Percentiles rank a stretch among this genome's conserved stretches.
These are phyloP conservation scores for Megalops atlanticus DNA, from an alignment of 2,113 vertebrate species.

Conservation along the genomic window DNA sequence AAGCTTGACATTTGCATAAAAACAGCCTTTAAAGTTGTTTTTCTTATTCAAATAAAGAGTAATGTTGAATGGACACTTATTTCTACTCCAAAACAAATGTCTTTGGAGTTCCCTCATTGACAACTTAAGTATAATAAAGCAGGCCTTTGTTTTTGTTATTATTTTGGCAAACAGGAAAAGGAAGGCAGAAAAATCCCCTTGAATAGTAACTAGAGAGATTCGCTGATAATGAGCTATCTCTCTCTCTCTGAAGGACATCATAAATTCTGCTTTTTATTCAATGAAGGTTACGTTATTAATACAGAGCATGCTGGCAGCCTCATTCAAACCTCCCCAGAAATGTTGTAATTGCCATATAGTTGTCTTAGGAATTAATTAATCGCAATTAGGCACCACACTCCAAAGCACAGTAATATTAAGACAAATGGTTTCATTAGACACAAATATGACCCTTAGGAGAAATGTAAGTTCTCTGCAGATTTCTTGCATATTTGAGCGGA, in stretches of 20 bases:
- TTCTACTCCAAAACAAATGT: constrained; percentile 61
- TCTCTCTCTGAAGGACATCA: constrained; percentile 51
- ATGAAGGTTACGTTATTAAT: constrained; percentile 70
- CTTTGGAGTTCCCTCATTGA: constrained; percentile 60
- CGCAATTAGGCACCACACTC: constrained; percentile 63
- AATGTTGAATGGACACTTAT: constrained; percentile 77
- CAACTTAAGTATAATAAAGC: constrained; percentile 56
- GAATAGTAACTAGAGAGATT: constrained; percentile 55
- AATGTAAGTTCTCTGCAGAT: constrained; percentile 61
- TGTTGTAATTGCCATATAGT: constrained; percentile 68
- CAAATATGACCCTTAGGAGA: constrained; percentile 72
- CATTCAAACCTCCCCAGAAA: constrained; percentile 64
- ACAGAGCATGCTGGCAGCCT: constrained; percentile 58
- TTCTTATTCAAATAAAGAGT: constrained; percentile 74
- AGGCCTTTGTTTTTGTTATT: constrained; percentile 47
- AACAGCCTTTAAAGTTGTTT: constrained; percentile 87
- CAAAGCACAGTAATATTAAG: constrained; percentile 53
- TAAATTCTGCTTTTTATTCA: constrained; percentile 59
- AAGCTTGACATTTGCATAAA: constrained; percentile 97
- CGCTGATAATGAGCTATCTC: constrained; percentile 58
- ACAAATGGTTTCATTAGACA: constrained; percentile 66
- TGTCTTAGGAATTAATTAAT: constrained; percentile 73
- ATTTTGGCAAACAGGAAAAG: constrained; percentile 49
- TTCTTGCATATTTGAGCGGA: constrained; percentile 64
- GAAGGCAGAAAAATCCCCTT: constrained; percentile 38